Conservation (phyloP, 1,140 invertebrate species). For the Drosophila ogumai region DNA sequence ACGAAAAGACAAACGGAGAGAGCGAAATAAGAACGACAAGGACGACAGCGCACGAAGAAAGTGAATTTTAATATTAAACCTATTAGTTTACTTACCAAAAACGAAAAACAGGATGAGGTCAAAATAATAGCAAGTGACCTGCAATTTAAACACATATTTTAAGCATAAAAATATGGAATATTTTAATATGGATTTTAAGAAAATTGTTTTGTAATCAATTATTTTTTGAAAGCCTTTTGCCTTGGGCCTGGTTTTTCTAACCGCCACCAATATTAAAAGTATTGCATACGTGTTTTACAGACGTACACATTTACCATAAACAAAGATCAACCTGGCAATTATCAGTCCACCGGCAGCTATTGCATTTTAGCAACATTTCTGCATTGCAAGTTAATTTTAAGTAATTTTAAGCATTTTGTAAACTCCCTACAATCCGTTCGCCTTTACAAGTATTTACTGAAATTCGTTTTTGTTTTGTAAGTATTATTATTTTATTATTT, state of each 20-base stretch:
- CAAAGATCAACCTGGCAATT: not conserved
- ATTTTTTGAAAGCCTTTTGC: not conserved
- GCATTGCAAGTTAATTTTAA: conserved; percentile 22
- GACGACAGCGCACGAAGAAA: conserved; percentile 76
- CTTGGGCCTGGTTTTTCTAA: not conserved
- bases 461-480: not conserved
- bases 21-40: conserved; percentile 68
- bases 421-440: conserved; percentile 8
- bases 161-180: not conserved
- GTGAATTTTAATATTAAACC: conserved; percentile 66
- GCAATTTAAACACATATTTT: not conserved
- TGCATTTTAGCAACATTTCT: conserved; percentile 31
- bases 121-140: not conserved
- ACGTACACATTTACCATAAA: not conserved
- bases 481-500: not conserved
- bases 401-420: conserved; percentile 38
- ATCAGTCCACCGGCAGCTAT: conserved; percentile 17
- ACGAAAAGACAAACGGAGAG: conserved; percentile 82
- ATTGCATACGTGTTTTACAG: conserved; percentile 2
- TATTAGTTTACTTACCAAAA: not conserved
- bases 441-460: conserved; percentile 10
- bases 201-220: not conserved
- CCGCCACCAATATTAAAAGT: too few relatives aligned
- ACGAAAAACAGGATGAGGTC: not conserved
- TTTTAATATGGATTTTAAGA: not conserved